A percentile compares a stretch with the other conserved stretches of the same genome.
Evolutionary conservation across 1,140 invertebrate genomes (phyloP).

Genomic region (Hypothenemus hampei): DNA sequence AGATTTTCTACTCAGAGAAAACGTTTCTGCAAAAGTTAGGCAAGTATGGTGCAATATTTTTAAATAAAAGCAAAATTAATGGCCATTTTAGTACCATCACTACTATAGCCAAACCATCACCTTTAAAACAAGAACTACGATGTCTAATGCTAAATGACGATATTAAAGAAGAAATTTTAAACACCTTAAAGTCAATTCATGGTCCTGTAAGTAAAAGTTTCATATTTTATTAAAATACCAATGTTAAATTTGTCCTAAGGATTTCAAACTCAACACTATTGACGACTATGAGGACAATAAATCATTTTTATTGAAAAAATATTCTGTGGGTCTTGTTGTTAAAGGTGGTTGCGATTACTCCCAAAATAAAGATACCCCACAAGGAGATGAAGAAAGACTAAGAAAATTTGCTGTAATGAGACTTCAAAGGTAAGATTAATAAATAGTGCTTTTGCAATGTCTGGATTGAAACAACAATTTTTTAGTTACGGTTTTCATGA

Average conservation of each 20-base stretch:
- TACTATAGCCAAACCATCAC: constrained; percentile 36
- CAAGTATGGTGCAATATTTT: constrained; percentile 12
- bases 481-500: constrained; percentile 65
- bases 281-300: constrained; percentile 58
- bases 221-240: not conserved
- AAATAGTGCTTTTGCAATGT: no score
- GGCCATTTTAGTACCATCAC: constrained; percentile 14
- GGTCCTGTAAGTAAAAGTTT: constrained; percentile 49
- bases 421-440: constrained; percentile 54
- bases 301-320: constrained; percentile 59
- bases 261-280: constrained; percentile 47
- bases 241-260: constrained; percentile 39
- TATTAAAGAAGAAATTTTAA: constrained; percentile 62
- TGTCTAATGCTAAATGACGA: constrained; percentile 59
- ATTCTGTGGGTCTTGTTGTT: constrained; percentile 69
- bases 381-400: constrained; percentile 54
- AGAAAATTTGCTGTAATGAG: constrained; percentile 64
- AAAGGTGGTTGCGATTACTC: constrained; percentile 66
- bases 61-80: constrained; percentile 12
- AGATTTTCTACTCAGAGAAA: constrained; percentile 41
- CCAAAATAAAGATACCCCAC: constrained; percentile 47
- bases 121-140: constrained; percentile 65
- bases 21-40: constrained; percentile 41
- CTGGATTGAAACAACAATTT: no score
- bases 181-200: constrained; percentile 65